Percentiles rank a stretch among this genome's conserved stretches.
phyloP scores from a whole-genome alignment of 1,140 invertebrate genomes.

The Aporrectodea caliginosa region DNA sequence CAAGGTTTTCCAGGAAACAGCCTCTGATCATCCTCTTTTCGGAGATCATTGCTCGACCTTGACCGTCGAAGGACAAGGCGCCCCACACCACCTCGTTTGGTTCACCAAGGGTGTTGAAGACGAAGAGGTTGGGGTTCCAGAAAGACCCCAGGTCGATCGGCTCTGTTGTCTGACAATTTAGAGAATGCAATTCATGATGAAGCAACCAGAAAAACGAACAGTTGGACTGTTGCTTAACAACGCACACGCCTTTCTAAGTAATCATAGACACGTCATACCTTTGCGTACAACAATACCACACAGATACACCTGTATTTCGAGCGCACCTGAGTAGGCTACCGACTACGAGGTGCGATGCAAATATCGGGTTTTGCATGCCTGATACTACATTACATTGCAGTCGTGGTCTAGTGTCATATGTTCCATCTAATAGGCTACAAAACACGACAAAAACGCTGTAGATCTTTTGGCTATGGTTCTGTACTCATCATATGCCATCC shows the following conservation, averaged over 20 bases:
- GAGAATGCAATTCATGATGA: slow-evolving; percentile 19
- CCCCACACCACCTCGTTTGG: slow-evolving; percentile 27
- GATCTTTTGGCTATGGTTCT: too few relatives aligned
- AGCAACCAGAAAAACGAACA: slow-evolving; percentile 24
- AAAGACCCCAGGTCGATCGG: slow-evolving; percentile 20
- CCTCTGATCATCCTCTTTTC: slow-evolving; percentile 32
- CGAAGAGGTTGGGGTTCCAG: slow-evolving; percentile 30
- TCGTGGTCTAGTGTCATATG: too few relatives aligned
- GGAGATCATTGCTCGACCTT: slow-evolving; percentile 24
- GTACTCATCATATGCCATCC: too few relatives aligned
- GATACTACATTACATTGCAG: too few relatives aligned
- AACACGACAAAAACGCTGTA: too few relatives aligned
- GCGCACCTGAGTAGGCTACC: background rate
- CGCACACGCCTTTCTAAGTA: background rate
- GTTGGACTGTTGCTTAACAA: background rate
- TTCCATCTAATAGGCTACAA: too few relatives aligned
- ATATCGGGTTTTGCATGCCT: too few relatives aligned
- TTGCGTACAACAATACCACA: background rate
- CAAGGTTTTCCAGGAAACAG: slow-evolving; percentile 35
- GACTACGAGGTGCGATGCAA: too few relatives aligned
- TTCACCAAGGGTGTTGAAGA: slow-evolving; percentile 28
- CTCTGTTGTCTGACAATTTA: slow-evolving; percentile 13
- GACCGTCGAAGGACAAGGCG: slow-evolving; percentile 9
- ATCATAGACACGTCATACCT: background rate
- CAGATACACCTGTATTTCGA: background rate